A percentile compares a stretch with the other conserved stretches of the same genome.
Conservation (phyloP, 2,797 vertebrate genomes). For the Amazonetta brasiliensis region DNA sequence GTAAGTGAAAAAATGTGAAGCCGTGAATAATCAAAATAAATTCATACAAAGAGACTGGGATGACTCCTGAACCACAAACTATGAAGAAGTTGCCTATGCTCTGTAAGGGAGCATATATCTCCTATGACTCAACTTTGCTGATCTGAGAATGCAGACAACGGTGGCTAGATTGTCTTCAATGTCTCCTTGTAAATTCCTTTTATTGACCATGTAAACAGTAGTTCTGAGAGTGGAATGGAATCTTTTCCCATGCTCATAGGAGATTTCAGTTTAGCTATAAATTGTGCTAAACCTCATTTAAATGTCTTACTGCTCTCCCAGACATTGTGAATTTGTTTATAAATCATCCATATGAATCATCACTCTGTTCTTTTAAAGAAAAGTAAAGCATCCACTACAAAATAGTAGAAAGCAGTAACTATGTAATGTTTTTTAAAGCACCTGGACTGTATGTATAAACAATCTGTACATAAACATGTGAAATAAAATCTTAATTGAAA, state of each 20-base stretch:
- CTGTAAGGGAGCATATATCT: background rate
- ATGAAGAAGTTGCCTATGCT: background rate
- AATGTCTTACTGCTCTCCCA: conserved; percentile 17
- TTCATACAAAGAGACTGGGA: background rate
- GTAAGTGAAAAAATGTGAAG: background rate
- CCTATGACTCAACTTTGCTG: background rate
- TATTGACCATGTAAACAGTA: conserved; percentile 54
- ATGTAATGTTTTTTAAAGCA: background rate
- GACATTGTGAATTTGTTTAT: conserved; percentile 50
- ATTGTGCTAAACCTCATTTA: conserved; percentile 60
- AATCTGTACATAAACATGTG: background rate
- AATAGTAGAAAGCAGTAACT: background rate
- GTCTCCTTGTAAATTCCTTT: conserved; percentile 55
- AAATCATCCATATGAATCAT: conserved; percentile 51
- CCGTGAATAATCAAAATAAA: background rate
- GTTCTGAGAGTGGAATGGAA: conserved; percentile 10
- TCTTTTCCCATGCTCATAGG: conserved; percentile 36
- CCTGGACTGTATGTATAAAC: background rate
- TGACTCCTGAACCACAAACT: background rate
- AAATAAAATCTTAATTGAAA: background rate
- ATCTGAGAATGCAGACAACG: background rate
- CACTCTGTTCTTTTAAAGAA: conserved; percentile 31
- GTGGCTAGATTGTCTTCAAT: background rate
- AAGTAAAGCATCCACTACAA: conserved; percentile 4
- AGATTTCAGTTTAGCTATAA: conserved; percentile 48